These are phyloP conservation scores for Eretmocerus hayati DNA, from an alignment of 2,888 invertebrate genomes.

Conservation along the genomic window DNA sequence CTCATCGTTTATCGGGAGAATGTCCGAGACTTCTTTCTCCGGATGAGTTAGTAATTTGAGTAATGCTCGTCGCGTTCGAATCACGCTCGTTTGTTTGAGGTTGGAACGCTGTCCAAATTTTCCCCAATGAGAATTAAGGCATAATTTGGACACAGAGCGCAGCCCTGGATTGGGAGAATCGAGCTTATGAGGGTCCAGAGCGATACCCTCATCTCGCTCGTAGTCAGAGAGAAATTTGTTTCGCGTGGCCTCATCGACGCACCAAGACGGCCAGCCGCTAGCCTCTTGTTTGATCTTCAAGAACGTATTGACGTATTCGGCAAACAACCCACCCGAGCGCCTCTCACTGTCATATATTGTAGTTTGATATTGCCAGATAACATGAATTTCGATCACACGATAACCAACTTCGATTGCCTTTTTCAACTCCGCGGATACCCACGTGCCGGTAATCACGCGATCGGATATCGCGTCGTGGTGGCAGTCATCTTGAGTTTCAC, in stretches of 20 bases:
- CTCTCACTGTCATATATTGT: conserved; percentile 30
- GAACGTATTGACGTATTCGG: not conserved
- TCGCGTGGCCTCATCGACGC: not conserved
- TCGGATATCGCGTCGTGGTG: conserved; percentile 27
- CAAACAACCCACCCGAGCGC: not conserved
- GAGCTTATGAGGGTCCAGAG: not conserved
- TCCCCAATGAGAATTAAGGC: not conserved
- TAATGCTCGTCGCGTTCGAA: too few species aligned
- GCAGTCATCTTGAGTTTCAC: conserved; percentile 28
- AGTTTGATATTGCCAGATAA: not conserved
- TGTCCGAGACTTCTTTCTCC: not conserved
- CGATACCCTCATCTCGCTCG: not conserved
- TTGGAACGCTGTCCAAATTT: not conserved
- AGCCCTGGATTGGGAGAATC: not conserved
- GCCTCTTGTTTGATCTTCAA: not conserved
- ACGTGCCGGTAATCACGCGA: conserved; percentile 32
- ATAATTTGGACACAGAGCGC: not conserved
- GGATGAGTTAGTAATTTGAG: not conserved
- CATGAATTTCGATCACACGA: not conserved
- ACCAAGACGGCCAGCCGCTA: not conserved
- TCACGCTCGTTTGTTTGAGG: too few species aligned
- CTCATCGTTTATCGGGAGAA: conserved; percentile 5
- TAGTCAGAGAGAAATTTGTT: not conserved
- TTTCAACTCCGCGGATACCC: conserved; percentile 36
- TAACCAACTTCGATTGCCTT: conserved; percentile 32